These are phyloP conservation scores for Tetanocera ferruginea DNA, from an alignment of 2,888 invertebrate species.

Conservation along the genomic window DNA sequence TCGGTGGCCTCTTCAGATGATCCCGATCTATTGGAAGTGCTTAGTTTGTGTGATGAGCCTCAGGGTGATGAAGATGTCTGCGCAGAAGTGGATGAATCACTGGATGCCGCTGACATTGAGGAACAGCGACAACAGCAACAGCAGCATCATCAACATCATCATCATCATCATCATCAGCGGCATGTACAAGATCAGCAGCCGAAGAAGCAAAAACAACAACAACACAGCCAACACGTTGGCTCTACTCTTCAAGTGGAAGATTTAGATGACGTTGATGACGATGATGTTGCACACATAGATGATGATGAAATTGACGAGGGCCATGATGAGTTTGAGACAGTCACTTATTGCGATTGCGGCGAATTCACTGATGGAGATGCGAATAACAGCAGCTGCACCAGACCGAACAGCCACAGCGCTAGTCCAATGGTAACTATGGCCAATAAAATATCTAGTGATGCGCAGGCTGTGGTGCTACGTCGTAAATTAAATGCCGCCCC, in stretches of 20 bases:
- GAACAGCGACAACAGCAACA: conserved; percentile 43
- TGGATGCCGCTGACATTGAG: conserved; percentile 57
- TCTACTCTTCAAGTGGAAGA: conserved; percentile 44
- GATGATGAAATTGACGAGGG: conserved; percentile 60
- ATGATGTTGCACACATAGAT: conserved; percentile 48
- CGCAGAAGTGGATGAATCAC: conserved; percentile 54
- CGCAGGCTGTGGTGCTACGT: conserved; percentile 61
- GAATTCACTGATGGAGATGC: conserved; percentile 64
- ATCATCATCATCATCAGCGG: conserved; percentile 24
- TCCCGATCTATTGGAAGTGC: conserved; percentile 67
- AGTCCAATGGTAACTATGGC: not conserved
- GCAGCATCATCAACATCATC: conserved; percentile 26
- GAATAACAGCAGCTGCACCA: conserved; percentile 50
- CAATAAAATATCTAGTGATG: not conserved
- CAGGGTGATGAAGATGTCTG: conserved; percentile 61
- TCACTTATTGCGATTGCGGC: conserved; percentile 62
- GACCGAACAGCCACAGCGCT: conserved; percentile 53
- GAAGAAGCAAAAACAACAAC: conserved; percentile 39
- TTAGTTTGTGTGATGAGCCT: conserved; percentile 65
- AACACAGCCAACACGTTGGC: conserved; percentile 34
- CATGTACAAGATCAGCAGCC: conserved; percentile 40
- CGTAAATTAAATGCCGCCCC: conserved; percentile 64
- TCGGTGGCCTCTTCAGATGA: conserved; percentile 67
- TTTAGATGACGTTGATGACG: conserved; percentile 48
- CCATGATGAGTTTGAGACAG: conserved; percentile 63